Evolutionary conservation across 2,888 invertebrate genomes (phyloP), one percentile per base, ranked within the genome.

Genomic region (Panzeria rudis): DNA sequence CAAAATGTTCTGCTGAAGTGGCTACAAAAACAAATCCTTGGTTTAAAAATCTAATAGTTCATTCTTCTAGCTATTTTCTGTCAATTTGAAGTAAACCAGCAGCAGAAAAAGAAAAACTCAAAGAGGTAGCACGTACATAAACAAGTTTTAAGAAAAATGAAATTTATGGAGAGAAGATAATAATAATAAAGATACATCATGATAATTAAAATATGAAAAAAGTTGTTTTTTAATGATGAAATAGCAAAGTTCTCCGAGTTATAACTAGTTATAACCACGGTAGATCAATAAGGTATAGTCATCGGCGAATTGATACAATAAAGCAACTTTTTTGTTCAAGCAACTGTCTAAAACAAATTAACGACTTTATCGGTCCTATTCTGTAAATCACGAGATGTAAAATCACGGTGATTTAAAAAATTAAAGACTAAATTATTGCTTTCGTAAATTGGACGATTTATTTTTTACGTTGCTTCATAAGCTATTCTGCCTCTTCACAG

Each of bases 101-200:
- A 61, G 54, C 38, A 77, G n/a, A 6, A 50, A 20, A 2, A 38
- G 6, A 9, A 2, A 61, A 59, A 71, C 50, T 32, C 71, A 5
- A 29, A 29, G n/a, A 79, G 41, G 68, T 84, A 81, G 73, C 72
- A 81, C 81, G 69, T 62, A 61, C 72, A 77, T 72, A 59, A 56
- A 68, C 38, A 71, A 59, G 64, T 23, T 81, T 61, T 75, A 79
- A 83, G 52, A 61, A 68, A 78, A 80, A 72, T 75, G 50, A 84
- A 76, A 80, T 78, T 38, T 61, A 79, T 80, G 80, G 44, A 76
- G 66, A 76, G 80, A 75, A 68, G 54, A 23, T 17, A 68, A 62
- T 52, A 68, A 62, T 52, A 84, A 76, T 71, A 80, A 84, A 75
- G 62, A 64, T 73, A 83, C 80, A 84, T 84, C 76, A 84, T 77